These are phyloP conservation scores for Lota lota DNA, from an alignment of 2,113 vertebrate species.

Conservation along the genomic window DNA sequence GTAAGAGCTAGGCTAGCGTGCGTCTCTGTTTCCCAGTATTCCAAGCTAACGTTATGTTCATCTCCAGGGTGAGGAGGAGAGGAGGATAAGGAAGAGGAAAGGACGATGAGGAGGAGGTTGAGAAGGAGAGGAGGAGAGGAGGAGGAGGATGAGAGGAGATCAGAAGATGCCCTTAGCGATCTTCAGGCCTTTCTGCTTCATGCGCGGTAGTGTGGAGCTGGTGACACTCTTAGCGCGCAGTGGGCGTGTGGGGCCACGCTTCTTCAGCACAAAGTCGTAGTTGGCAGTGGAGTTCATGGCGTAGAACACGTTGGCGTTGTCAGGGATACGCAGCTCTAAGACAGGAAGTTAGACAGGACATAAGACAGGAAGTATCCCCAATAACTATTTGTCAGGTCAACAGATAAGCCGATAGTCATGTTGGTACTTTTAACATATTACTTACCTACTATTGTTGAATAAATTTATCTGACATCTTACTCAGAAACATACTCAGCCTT, in stretches of 20 bases:
- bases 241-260: constrained; percentile 80
- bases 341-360: background rate
- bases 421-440: too few species aligned
- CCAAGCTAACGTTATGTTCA: too few species aligned
- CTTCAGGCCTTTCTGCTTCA: constrained; percentile 97
- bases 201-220: constrained; percentile 93
- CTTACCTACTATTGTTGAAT: too few species aligned
- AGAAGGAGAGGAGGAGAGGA: background rate
- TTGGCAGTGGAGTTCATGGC: constrained; percentile 98
- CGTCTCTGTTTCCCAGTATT: too few species aligned
- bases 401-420: too few species aligned
- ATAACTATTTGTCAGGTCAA: too few species aligned
- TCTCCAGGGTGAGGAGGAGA: background rate
- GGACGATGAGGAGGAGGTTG: background rate
- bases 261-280: constrained; percentile 96
- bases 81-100: too few species aligned
- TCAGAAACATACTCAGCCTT: too few species aligned
- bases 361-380: too few species aligned
- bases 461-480: too few species aligned
- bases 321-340: constrained; percentile 92
- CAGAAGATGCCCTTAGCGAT: constrained; percentile 98
- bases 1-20: too few species aligned
- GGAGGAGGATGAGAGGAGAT: constrained; percentile 33
- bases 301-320: constrained; percentile 97
- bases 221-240: constrained; percentile 85